Percentiles rank a stretch among this genome's conserved stretches.
phyloP scores from a whole-genome alignment of 2,113 vertebrate species.

The Eurystomus gularis region DNA sequence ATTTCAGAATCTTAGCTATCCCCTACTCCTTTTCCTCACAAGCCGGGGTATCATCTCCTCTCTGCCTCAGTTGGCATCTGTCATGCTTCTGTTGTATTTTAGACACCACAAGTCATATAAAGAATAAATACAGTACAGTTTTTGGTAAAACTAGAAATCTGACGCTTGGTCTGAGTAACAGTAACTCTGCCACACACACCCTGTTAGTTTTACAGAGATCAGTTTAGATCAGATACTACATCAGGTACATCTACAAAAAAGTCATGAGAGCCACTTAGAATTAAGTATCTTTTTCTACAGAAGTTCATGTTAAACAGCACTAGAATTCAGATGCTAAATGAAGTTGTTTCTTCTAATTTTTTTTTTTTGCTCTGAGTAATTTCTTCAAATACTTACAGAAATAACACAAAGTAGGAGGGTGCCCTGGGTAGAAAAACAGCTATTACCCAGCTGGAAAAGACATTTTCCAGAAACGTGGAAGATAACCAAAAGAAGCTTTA shows the following conservation, averaged over 20 bases:
- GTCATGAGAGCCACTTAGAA: neutral
- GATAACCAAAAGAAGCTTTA: neutral
- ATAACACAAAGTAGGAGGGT: neutral
- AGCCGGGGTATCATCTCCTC: neutral
- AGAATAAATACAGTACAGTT: neutral
- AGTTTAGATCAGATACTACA: neutral
- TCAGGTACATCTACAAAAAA: neutral
- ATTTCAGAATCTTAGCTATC: neutral
- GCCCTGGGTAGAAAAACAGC: neutral
- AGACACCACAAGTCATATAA: neutral
- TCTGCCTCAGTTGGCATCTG: neutral
- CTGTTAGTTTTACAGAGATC: neutral
- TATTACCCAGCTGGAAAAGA: neutral
- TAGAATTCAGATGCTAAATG: neutral
- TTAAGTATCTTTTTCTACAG: neutral
- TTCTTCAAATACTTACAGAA: neutral
- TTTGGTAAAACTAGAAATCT: neutral
- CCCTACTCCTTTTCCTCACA: neutral
- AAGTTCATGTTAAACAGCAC: neutral
- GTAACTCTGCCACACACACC: neutral
- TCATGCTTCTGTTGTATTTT: neutral
- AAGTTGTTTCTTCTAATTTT: neutral
- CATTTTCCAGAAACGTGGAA: neutral
- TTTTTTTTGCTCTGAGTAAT: neutral
- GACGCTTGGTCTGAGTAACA: neutral